These are phyloP conservation scores for Cathartes aura DNA, from an alignment of 2,113 vertebrate species.

Conservation along the genomic window DNA sequence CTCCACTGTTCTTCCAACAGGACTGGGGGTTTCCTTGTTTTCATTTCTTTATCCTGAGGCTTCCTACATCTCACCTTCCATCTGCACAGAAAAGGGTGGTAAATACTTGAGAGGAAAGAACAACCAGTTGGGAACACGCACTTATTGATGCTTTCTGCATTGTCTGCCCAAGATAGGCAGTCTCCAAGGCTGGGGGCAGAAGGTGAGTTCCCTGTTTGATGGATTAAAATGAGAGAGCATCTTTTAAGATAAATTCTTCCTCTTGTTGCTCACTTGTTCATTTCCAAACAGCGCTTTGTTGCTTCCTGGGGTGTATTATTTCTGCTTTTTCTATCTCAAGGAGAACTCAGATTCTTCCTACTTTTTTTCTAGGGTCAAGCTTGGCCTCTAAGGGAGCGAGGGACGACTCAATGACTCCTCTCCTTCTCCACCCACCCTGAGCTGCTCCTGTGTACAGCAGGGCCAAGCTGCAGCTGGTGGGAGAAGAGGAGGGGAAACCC, in stretches of 20 bases:
- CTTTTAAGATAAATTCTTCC: neutral
- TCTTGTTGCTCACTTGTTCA: neutral
- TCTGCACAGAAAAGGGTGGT: neutral
- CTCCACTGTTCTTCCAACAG: neutral
- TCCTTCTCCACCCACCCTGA: neutral
- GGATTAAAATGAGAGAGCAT: neutral
- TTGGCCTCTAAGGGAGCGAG: neutral
- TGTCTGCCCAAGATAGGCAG: fast-evolving
- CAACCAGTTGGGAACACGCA: neutral
- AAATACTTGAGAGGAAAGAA: neutral
- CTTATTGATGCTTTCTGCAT: neutral
- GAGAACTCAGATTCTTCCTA: neutral
- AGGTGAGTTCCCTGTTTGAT: neutral
- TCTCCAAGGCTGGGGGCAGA: neutral
- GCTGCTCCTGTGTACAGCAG: neutral
- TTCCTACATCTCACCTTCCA: neutral
- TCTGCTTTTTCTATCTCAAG: neutral
- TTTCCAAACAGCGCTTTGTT: neutral
- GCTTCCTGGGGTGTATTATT: neutral
- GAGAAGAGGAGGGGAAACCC: neutral
- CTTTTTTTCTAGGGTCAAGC: neutral
- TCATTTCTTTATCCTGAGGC: neutral
- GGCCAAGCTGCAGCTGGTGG: neutral
- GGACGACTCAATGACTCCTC: neutral
- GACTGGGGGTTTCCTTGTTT: neutral